These are phyloP conservation scores for Seriola aureovittata DNA, from an alignment of 2,113 vertebrate species.

Conservation along the genomic window DNA sequence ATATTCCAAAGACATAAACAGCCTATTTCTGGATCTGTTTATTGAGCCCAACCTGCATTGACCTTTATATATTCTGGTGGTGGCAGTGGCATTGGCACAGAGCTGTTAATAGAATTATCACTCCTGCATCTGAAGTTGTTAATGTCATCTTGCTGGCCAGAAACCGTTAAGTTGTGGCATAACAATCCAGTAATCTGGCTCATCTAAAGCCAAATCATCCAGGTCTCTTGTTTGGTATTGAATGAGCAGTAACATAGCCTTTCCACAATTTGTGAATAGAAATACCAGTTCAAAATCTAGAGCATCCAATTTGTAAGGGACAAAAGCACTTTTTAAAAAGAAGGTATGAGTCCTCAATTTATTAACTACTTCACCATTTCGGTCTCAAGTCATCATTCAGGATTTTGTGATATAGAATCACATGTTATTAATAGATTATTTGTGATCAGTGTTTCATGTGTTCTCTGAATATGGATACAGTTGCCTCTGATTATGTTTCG, in stretches of 20 bases:
- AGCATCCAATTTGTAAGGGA: neutral
- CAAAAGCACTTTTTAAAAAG: neutral
- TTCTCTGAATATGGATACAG: neutral
- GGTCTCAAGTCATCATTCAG: neutral
- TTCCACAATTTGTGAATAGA: neutral
- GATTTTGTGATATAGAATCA: neutral
- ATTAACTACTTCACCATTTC: neutral
- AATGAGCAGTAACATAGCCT: neutral
- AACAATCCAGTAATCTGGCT: slow-evolving; percentile 1
- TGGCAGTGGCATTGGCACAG: slow-evolving; percentile 20
- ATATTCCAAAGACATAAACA: slow-evolving; percentile 78
- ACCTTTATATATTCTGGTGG: slow-evolving; percentile 71
- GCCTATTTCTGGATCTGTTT: slow-evolving; percentile 82
- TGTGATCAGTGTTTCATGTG: neutral
- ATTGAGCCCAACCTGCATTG: slow-evolving; percentile 61
- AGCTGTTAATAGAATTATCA: slow-evolving; percentile 77
- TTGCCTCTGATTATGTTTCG: slow-evolving; percentile 11
- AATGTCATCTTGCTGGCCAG: slow-evolving; percentile 49
- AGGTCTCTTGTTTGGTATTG: neutral
- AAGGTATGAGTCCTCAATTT: neutral
- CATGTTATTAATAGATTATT: neutral
- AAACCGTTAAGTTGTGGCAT: slow-evolving; percentile 41
- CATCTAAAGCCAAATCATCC: neutral
- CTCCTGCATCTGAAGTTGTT: slow-evolving; percentile 60
- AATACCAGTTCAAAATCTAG: neutral